Conservation (phyloP, 2,797 vertebrate genomes). For the Xiphorhynchus erythropygius region DNA sequence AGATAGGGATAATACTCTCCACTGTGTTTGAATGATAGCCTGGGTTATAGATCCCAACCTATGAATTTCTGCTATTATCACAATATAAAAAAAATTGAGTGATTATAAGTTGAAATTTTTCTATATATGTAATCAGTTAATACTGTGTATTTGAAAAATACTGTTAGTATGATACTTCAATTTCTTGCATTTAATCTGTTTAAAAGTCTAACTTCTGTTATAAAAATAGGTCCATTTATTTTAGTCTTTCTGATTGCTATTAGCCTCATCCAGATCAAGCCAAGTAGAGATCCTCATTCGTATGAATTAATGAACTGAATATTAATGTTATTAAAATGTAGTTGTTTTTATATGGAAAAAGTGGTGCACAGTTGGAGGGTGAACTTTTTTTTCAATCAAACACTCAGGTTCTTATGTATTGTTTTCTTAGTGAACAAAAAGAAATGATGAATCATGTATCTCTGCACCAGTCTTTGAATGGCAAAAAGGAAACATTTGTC, state of each 20-base stretch:
- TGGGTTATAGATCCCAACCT: background rate
- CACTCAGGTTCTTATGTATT: background rate
- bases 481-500: background rate
- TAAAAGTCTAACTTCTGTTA: background rate
- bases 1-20: background rate
- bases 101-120: background rate
- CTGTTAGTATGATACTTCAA: background rate
- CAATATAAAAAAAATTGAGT: background rate
- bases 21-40: background rate
- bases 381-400: background rate
- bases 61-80: background rate
- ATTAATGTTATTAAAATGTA: background rate
- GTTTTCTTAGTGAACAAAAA: background rate
- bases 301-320: background rate
- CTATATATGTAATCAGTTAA: background rate
- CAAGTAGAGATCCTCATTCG: background rate
- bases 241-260: background rate
- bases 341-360: background rate
- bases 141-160: background rate
- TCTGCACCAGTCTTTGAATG: background rate
- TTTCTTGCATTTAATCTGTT: background rate
- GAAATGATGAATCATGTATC: background rate
- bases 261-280: background rate
- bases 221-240: background rate
- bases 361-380: background rate